These are phyloP conservation scores for Aplodontia rufa DNA, from an alignment of 2,113 vertebrate genomes.

Conservation along the genomic window DNA sequence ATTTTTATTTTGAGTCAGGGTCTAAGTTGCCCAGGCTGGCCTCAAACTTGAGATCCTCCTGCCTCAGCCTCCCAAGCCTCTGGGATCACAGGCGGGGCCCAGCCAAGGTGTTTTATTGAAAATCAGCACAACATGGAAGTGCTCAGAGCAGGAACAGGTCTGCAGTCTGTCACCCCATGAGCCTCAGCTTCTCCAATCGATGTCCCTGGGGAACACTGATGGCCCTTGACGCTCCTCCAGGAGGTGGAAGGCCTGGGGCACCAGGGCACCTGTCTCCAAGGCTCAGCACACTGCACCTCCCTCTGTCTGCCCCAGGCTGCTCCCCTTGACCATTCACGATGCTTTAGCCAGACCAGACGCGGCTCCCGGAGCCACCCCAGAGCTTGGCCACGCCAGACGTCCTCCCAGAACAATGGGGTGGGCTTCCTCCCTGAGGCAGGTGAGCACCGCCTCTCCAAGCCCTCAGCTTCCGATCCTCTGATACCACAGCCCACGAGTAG, in stretches of 20 bases:
- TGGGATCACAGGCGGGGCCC: too few relatives aligned
- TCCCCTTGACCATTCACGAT: too few relatives aligned
- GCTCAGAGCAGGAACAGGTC: not conserved
- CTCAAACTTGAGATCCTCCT: not conserved
- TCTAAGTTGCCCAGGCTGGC: not conserved
- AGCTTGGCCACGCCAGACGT: too few relatives aligned
- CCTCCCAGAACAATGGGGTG: too few relatives aligned
- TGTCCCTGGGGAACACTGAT: not conserved
- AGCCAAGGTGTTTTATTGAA: not conserved
- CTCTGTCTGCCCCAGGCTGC: too few relatives aligned
- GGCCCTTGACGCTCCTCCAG: not conserved
- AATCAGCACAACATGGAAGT: not conserved
- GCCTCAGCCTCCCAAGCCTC: not conserved
- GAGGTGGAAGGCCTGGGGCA: not conserved
- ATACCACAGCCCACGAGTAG: too few relatives aligned
- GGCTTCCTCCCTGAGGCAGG: too few relatives aligned
- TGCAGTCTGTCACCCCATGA: not conserved
- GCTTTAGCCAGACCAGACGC: too few relatives aligned
- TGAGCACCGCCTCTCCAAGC: too few relatives aligned
- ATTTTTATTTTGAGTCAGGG: not conserved
- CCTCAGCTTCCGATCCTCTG: too few relatives aligned
- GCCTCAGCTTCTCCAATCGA: not conserved
- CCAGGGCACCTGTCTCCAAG: not conserved
- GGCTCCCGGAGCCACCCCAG: too few relatives aligned
- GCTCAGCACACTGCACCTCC: too few relatives aligned